phyloP scores from a whole-genome alignment of 1,140 invertebrate genomes.

The Armadillidium nasatum region DNA sequence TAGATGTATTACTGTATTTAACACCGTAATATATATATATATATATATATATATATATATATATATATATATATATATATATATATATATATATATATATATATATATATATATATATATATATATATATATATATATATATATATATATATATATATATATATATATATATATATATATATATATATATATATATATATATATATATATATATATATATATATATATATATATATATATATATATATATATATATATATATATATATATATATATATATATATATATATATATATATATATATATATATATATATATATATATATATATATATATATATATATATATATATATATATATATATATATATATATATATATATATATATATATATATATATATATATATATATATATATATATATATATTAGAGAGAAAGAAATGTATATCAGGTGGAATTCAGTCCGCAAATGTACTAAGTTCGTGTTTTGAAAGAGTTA shows the following conservation, averaged over 20 bases:
- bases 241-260: slow-evolving; percentile 11
- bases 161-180: background rate
- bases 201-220: slow-evolving; percentile 6
- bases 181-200: background rate
- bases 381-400: too few relatives aligned
- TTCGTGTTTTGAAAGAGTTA: too few relatives aligned
- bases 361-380: too few relatives aligned
- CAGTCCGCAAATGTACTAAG: too few relatives aligned
- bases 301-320: background rate
- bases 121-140: slow-evolving; percentile 9
- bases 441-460: too few relatives aligned
- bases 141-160: background rate
- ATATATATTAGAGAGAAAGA: too few relatives aligned
- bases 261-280: background rate
- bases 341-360: too few relatives aligned
- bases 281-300: background rate
- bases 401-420: too few relatives aligned
- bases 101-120: slow-evolving; percentile 11
- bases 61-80: slow-evolving; percentile 15
- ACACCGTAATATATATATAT: background rate
- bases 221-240: slow-evolving; percentile 15
- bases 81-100: slow-evolving; percentile 15
- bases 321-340: too few relatives aligned
- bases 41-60: slow-evolving; percentile 15
- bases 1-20: background rate